Conservation (phyloP, 2,797 vertebrate species). For the Phoebastria nigripes region DNA sequence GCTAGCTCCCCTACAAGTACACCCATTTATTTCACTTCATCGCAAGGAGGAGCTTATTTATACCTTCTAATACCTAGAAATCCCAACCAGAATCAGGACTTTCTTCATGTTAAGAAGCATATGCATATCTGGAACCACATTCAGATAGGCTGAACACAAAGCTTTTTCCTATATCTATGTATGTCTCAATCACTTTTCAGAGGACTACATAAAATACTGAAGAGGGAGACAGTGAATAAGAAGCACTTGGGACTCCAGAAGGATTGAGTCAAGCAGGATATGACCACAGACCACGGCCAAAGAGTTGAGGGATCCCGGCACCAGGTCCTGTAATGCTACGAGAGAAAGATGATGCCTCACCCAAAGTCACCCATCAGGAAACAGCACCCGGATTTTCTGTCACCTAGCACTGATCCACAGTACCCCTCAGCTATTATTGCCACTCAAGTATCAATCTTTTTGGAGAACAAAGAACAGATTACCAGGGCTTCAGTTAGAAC, state of each 20-base stretch:
- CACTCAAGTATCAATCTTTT: background rate
- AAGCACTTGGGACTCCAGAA: background rate
- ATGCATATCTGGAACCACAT: background rate
- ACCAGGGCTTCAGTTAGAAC: background rate
- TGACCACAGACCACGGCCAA: background rate
- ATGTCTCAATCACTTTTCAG: background rate
- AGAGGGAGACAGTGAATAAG: background rate
- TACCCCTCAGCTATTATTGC: background rate
- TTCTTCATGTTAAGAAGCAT: background rate
- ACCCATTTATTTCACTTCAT: constrained; percentile 19
- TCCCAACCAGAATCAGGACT: background rate
- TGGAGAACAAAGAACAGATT: background rate
- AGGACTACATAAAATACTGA: background rate
- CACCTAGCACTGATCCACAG: background rate
- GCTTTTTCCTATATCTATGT: background rate
- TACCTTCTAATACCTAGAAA: background rate
- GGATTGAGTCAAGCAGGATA: background rate
- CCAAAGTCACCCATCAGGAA: background rate
- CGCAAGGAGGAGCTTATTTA: background rate
- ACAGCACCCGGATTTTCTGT: background rate
- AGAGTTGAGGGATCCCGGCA: background rate
- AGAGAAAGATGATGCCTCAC: background rate
- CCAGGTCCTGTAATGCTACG: background rate
- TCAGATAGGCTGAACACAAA: background rate
- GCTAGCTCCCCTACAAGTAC: background rate